These are phyloP conservation scores for Cossypha caffra DNA, from an alignment of 2,797 vertebrate genomes.

Conservation along the genomic window DNA sequence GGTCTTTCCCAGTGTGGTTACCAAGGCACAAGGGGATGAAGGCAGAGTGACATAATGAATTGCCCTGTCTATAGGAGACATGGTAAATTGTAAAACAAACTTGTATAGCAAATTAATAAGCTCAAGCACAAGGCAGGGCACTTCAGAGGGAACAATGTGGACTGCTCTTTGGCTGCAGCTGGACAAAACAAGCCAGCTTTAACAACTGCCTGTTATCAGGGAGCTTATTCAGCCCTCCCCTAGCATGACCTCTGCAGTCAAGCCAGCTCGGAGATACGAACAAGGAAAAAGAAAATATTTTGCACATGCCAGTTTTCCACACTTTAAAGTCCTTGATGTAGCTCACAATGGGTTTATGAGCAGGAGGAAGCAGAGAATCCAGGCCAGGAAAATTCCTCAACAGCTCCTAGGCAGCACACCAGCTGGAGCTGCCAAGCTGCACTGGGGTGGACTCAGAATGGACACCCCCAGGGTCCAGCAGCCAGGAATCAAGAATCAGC, in stretches of 20 bases:
- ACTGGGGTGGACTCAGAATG: not conserved
- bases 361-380: not conserved
- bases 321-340: not conserved
- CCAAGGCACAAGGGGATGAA: not conserved
- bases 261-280: not conserved
- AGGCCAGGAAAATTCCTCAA: not conserved
- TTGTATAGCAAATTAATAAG: not conserved
- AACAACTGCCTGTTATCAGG: not conserved
- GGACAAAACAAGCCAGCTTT: not conserved
- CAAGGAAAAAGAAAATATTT: not conserved
- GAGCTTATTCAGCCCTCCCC: not conserved
- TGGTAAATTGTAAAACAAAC: not conserved
- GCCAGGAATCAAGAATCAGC: not conserved
- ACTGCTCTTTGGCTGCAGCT: not conserved
- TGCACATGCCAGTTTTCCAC: not conserved
- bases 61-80: not conserved
- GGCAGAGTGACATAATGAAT: not conserved
- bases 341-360: not conserved
- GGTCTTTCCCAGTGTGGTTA: not conserved
- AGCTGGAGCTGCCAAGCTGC: not conserved
- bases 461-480: not conserved
- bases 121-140: conserved; percentile 4
- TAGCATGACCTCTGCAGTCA: not conserved
- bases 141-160: not conserved
- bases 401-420: not conserved